Evolutionary conservation across 2,113 vertebrate species (phyloP), one percentile per base, ranked within the genome.

Genomic region (Rattus norvegicus): DNA sequence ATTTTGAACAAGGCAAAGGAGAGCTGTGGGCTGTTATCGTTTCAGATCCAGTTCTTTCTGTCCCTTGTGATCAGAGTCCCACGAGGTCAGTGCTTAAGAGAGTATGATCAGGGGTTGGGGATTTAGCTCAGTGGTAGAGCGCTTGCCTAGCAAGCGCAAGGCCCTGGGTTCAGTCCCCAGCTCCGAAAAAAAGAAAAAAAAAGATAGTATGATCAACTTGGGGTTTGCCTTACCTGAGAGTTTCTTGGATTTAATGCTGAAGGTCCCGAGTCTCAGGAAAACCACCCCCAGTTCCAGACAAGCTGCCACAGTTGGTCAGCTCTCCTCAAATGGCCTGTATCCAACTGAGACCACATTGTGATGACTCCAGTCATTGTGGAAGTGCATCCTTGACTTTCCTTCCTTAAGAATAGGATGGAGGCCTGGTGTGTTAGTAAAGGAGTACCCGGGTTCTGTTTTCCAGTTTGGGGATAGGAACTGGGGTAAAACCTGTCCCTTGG

Each of bases 401-500:
- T 93, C 79, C 88, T n/a, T 52, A 89, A 39, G 77, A 76, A 43
- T 11, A 90, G 54, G 28, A 81, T 11, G n/a, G 43, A 70, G 77
- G 30, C 5, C 17, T 22, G 2, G 24, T 47, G 7, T 88, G 10
- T 36, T 39, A 83, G 36, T 47, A 24, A 92, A 90, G 43, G 61
- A 49, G 61, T 36, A 59, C 36, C 26, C 61, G 83, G 90, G 86
- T 75, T 94, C 1, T 56, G 52, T 96, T 97, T 94, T 96, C 94
- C 86, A 65, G 79, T 95, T 83, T 86, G 69, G 77, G 52, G 54
- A 54, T 28, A 95, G 49, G 36, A 91, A 67, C 65, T 72, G 73
- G 36, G 13, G 96, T 59, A 91, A 97, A 96, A 96, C 95, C 90
- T 84, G 84, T 90, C 90, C 73, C 89, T 89, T 56, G n/a, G 80